Evolutionary conservation across 2,888 invertebrate genomes (phyloP).

Genomic region (Pharmacophagus antenor): DNA sequence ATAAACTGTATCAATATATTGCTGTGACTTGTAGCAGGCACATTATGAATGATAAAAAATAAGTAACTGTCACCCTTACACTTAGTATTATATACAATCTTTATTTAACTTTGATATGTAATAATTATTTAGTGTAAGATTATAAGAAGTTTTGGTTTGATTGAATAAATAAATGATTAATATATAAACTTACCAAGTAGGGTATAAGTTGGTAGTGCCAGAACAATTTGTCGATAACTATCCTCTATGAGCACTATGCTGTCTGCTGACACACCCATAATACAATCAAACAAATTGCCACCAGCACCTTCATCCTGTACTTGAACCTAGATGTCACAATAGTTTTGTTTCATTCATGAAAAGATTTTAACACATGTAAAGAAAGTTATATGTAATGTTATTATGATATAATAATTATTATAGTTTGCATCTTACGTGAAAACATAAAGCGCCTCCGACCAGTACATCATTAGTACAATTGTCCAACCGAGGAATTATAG

Average conservation of each 20-base stretch:
- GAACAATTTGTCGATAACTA: constrained; percentile 88
- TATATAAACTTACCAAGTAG: constrained; percentile 80
- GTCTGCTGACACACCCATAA: constrained; percentile 93
- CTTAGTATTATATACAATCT: no score
- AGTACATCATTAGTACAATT: constrained; percentile 86
- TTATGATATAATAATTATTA: not conserved
- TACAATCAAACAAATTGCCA: constrained; percentile 84
- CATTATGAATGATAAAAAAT: no score
- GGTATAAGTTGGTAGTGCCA: constrained; percentile 91
- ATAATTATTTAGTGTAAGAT: no score
- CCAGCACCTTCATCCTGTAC: constrained; percentile 77
- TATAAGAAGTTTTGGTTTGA: no score
- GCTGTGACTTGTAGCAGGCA: no score
- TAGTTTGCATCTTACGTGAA: constrained; percentile 84
- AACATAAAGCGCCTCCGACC: constrained; percentile 90
- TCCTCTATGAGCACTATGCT: constrained; percentile 93
- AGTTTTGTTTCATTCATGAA: not conserved
- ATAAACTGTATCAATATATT: no score
- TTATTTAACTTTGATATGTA: no score
- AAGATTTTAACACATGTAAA: no score
- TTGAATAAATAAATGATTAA: not conserved
- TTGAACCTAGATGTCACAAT: constrained; percentile 80
- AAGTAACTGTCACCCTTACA: no score
- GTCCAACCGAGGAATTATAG: constrained; percentile 76
- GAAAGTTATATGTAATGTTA: no score